Evolutionary conservation across 2,113 vertebrate genomes (phyloP).

Genomic region (Xyliphius kryptos): DNA sequence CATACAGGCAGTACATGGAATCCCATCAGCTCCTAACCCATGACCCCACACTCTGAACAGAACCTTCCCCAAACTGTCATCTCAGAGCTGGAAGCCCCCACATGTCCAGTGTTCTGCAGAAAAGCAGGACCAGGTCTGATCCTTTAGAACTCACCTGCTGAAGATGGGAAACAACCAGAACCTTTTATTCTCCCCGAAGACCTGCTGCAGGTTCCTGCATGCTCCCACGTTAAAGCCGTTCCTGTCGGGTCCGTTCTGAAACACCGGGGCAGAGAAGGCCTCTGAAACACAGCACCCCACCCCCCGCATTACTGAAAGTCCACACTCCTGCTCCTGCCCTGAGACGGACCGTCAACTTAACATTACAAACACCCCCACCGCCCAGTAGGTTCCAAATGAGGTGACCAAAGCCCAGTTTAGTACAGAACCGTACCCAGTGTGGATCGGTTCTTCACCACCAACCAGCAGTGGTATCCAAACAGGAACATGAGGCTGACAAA

Average conservation of each 20-base stretch:
- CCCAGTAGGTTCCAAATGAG: no score
- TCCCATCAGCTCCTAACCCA: no score
- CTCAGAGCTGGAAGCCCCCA: no score
- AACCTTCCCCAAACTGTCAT: no score
- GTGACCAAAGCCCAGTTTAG: neutral
- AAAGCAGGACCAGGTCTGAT: no score
- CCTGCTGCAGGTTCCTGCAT: conserved; percentile 82
- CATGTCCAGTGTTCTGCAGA: no score
- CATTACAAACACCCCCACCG: no score
- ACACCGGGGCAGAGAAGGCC: conserved; percentile 90
- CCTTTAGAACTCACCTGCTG: conserved; percentile 70
- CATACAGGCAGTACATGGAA: no score
- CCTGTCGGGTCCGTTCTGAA: conserved; percentile 83
- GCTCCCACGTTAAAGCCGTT: conserved; percentile 88
- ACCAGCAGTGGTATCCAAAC: conserved; percentile 95
- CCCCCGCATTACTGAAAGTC: no score
- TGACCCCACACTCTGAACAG: no score
- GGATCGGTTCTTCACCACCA: conserved; percentile 89
- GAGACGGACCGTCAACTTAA: no score
- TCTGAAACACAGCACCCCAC: conserved; percentile 58
- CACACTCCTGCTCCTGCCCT: no score
- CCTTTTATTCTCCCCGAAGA: conserved; percentile 85
- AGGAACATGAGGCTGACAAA: conserved; percentile 95
- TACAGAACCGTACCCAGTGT: conserved; percentile 78
- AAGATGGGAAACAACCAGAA: conserved; percentile 87